Percentiles rank a stretch among this genome's conserved stretches.
These are phyloP conservation scores for Oncorhynchus kisutch DNA, from an alignment of 2,113 vertebrate species.

Conservation along the genomic window DNA sequence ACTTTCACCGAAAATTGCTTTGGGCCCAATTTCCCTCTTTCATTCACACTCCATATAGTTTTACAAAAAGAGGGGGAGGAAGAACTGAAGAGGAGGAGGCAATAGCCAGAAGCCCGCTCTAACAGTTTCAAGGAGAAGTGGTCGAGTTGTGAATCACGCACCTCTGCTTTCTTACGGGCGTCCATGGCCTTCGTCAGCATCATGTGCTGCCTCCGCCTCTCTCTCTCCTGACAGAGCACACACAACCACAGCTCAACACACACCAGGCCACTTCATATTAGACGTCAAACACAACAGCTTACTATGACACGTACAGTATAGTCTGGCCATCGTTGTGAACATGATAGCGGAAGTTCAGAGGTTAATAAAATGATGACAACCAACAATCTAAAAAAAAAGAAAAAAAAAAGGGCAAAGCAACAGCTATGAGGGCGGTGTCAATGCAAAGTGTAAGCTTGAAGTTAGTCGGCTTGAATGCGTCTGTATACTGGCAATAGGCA, in stretches of 20 bases:
- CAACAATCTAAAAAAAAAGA: slow-evolving; percentile 71
- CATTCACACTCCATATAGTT: slow-evolving; percentile 35
- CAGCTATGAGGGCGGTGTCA: slow-evolving; percentile 83
- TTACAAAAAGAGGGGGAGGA: background rate
- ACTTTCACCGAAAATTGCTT: slow-evolving; percentile 19
- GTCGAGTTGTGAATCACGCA: slow-evolving; percentile 54
- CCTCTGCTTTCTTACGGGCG: slow-evolving; percentile 92
- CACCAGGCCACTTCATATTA: slow-evolving; percentile 1
- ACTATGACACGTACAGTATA: slow-evolving; percentile 68
- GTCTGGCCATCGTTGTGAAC: slow-evolving; percentile 58
- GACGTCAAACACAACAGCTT: slow-evolving; percentile 46
- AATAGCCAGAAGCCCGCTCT: background rate
- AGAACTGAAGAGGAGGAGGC: background rate
- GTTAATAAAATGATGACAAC: slow-evolving; percentile 79
- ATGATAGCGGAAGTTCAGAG: slow-evolving; percentile 82
- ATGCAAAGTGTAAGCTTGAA: slow-evolving; percentile 81
- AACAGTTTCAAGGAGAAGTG: slow-evolving; percentile 9
- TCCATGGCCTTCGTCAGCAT: slow-evolving; percentile 96
- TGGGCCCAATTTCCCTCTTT: slow-evolving; percentile 19
- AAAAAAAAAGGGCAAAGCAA: slow-evolving; percentile 81
- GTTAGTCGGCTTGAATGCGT: slow-evolving; percentile 83
- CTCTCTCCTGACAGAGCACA: slow-evolving; percentile 84
- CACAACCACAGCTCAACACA: slow-evolving; percentile 34
- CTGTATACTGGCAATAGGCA: slow-evolving; percentile 80
- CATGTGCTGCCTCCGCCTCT: slow-evolving; percentile 90